A percentile compares a stretch with the other conserved stretches of the same genome.
Conservation (phyloP, 2,113 vertebrate species). For the Pterophyllum scalare region DNA sequence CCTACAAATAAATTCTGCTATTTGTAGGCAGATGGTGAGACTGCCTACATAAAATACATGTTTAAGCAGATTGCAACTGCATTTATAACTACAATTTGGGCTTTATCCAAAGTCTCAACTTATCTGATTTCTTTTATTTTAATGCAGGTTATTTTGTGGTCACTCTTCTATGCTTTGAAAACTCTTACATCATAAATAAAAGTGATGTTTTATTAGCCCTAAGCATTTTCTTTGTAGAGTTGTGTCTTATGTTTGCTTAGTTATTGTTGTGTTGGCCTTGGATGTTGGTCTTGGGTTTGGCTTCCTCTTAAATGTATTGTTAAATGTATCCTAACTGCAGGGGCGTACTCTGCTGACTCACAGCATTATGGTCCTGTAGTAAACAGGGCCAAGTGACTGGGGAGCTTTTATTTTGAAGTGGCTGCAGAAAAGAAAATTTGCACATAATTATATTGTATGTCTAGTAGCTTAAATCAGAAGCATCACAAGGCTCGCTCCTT, state of each 20-base stretch:
- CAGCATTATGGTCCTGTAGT: neutral
- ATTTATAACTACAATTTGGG: neutral
- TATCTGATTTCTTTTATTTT: neutral
- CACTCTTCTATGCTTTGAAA: neutral
- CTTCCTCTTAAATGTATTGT: constrained; percentile 1
- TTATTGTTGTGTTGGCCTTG: neutral
- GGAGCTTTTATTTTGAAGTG: neutral
- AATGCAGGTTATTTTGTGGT: neutral
- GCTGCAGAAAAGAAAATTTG: neutral
- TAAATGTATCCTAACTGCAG: constrained; percentile 8
- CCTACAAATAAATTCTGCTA: neutral
- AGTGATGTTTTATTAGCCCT: neutral
- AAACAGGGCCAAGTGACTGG: neutral
- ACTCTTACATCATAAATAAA: neutral
- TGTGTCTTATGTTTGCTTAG: neutral
- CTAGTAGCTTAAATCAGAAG: neutral
- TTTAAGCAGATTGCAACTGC: too few species aligned
- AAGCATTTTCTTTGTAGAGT: neutral
- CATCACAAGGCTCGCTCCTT: neutral
- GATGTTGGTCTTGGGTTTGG: constrained; percentile 35
- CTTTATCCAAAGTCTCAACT: neutral
- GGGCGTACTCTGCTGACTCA: neutral
- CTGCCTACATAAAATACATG: too few species aligned
- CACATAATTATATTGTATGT: neutral
- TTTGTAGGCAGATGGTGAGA: neutral